A percentile compares a stretch with the other conserved stretches of the same genome.
Evolutionary conservation across 2,888 invertebrate genomes (phyloP).

Genomic region (Pristionchus exspectatus): DNA sequence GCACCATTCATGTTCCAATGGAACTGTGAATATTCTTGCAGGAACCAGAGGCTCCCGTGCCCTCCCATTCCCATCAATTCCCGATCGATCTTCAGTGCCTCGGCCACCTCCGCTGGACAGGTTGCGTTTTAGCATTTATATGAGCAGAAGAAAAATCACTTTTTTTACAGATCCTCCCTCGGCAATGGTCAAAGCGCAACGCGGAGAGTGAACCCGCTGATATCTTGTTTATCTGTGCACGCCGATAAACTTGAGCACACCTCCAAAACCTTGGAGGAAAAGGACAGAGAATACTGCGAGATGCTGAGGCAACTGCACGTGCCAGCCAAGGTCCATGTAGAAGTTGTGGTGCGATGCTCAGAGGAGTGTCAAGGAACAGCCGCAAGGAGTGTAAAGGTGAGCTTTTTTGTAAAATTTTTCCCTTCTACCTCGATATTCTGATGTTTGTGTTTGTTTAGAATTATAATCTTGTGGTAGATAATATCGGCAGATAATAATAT

Average conservation of each 20-base stretch:
- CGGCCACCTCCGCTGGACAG: constrained; percentile 60
- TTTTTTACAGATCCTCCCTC: background rate
- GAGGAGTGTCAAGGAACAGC: background rate
- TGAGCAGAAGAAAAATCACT: too few species aligned
- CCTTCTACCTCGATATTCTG: background rate
- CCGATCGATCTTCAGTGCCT: constrained; percentile 65
- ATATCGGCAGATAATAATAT: background rate
- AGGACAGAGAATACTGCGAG: constrained; percentile 61
- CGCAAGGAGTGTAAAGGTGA: background rate
- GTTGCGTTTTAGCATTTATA: background rate
- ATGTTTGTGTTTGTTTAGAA: background rate
- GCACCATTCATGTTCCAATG: background rate
- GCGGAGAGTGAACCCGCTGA: background rate
- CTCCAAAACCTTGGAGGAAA: constrained; percentile 58
- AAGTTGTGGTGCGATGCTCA: constrained; percentile 61
- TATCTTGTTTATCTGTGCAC: background rate
- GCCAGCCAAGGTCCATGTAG: constrained; percentile 58
- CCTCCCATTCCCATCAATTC: constrained; percentile 65
- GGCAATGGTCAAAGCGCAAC: background rate
- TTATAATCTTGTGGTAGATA: background rate
- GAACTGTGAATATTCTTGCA: background rate
- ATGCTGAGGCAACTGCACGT: constrained; percentile 60
- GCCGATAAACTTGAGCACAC: constrained; percentile 55
- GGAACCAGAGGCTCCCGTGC: constrained; percentile 51
- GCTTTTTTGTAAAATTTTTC: background rate